Conservation (phyloP, 2,113 vertebrate genomes). For the Charadrius vociferus region DNA sequence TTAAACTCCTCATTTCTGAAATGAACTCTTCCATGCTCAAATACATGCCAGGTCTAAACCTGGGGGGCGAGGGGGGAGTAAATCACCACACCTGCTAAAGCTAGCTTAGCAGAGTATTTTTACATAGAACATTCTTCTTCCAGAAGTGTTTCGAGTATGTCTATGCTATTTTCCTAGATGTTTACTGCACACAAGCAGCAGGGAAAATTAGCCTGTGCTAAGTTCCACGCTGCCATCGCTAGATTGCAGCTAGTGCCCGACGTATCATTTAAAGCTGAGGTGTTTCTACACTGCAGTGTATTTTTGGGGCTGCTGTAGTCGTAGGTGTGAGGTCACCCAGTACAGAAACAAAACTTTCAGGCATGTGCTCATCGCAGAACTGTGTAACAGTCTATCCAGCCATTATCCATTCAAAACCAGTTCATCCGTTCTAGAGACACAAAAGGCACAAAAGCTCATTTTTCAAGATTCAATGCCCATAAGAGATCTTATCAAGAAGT, state of each 20-base stretch:
- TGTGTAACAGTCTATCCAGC: neutral
- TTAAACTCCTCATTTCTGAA: neutral
- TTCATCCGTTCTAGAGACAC: neutral
- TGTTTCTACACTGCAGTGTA: neutral
- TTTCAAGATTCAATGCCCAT: neutral
- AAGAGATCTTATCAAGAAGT: neutral
- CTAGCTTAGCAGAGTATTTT: neutral
- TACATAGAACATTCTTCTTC: neutral
- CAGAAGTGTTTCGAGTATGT: neutral
- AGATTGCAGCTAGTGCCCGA: neutral
- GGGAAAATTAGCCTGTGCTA: neutral
- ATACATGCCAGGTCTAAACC: neutral
- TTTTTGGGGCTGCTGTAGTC: neutral
- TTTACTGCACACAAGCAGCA: neutral
- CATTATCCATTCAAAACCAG: neutral
- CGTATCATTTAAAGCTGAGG: neutral
- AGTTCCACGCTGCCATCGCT: neutral
- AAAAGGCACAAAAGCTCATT: neutral
- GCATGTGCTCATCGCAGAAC: neutral
- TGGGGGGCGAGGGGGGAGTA: too few relatives aligned
- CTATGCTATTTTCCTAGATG: neutral
- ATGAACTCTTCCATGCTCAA: neutral
- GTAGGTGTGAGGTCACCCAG: neutral
- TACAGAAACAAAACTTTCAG: neutral
- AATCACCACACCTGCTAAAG: neutral